Percentiles rank a stretch among this genome's conserved stretches.
These are phyloP conservation scores for Pseudocheirus occidentalis DNA, from an alignment of 2,797 vertebrate species.

Conservation along the genomic window DNA sequence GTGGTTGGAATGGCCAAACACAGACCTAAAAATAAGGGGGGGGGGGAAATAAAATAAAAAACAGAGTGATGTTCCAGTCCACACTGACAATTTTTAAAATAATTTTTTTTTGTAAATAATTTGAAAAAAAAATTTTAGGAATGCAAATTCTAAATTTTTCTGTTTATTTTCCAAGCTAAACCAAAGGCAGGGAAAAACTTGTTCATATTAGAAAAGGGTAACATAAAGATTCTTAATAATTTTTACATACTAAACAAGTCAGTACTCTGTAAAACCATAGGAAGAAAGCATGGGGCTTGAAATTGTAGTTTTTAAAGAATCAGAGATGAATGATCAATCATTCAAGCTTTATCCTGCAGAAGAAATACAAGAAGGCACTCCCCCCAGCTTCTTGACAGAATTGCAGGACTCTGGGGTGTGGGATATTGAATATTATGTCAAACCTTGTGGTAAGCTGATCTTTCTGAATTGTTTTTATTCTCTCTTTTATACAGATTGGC, in stretches of 20 bases:
- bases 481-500: not conserved
- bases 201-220: not conserved
- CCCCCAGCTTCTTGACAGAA: not conserved
- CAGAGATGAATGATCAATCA: not conserved
- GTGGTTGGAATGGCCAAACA: too few species aligned
- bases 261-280: not conserved
- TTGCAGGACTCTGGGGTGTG: not conserved
- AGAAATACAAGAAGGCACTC: not conserved
- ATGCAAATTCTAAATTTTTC: conserved; percentile 9
- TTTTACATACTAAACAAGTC: not conserved
- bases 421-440: not conserved
- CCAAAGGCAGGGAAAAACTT: conserved; percentile 6
- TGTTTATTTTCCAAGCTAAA: not conserved
- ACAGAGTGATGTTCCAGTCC: too few species aligned
- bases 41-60: too few species aligned
- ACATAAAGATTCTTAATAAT: not conserved
- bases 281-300: conserved; percentile 1
- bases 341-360: not conserved
- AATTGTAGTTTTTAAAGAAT: conserved; percentile 16
- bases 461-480: not conserved
- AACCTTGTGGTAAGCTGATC: not conserved
- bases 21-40: too few species aligned
- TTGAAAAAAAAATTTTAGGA: not conserved
- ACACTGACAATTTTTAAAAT: too few species aligned
- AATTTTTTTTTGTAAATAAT: not conserved